Conservation (phyloP, 1,140 invertebrate genomes). For the Cyrtorhinus lividipennis region DNA sequence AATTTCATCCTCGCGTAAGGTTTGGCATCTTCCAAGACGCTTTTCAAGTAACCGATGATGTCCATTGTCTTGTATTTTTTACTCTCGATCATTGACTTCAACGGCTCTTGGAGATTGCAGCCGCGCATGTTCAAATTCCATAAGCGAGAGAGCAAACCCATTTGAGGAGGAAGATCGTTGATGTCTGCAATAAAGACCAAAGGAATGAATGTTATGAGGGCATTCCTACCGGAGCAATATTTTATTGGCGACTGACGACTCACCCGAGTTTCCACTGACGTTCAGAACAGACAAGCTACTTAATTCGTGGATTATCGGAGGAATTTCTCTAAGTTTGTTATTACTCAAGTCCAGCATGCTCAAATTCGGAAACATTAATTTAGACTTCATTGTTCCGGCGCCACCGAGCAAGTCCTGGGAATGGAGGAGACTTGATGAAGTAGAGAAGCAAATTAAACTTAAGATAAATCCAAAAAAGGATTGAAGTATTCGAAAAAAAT, state of each 20-base stretch:
- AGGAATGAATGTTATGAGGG: too few relatives aligned
- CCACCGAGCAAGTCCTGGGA: conserved; percentile 27
- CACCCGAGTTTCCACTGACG: conserved; percentile 70
- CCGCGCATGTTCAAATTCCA: conserved; percentile 92
- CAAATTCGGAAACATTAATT: conserved; percentile 80
- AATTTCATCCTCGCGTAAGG: conserved; percentile 92
- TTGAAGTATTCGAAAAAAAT: too few relatives aligned
- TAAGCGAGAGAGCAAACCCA: conserved; percentile 80
- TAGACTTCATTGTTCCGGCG: conserved; percentile 35
- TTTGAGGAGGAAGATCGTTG: conserved; percentile 76
- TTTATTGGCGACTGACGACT: background rate
- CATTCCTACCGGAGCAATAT: too few relatives aligned
- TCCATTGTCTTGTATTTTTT: conserved; percentile 94
- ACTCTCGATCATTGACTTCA: conserved; percentile 81
- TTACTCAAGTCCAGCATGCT: conserved; percentile 90
- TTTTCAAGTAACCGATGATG: conserved; percentile 88
- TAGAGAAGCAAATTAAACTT: too few relatives aligned
- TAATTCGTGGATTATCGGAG: conserved; percentile 70
- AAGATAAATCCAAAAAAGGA: too few relatives aligned
- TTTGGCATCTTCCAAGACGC: conserved; percentile 74
- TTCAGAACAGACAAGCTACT: conserved; percentile 85
- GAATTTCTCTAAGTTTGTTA: conserved; percentile 68
- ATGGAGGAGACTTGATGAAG: too few relatives aligned
- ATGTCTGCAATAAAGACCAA: conserved; percentile 60
- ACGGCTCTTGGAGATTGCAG: conserved; percentile 73